A percentile compares a stretch with the other conserved stretches of the same genome.
phyloP scores from a whole-genome alignment of 2,888 invertebrate genomes.

The Sepiola atlantica region DNA sequence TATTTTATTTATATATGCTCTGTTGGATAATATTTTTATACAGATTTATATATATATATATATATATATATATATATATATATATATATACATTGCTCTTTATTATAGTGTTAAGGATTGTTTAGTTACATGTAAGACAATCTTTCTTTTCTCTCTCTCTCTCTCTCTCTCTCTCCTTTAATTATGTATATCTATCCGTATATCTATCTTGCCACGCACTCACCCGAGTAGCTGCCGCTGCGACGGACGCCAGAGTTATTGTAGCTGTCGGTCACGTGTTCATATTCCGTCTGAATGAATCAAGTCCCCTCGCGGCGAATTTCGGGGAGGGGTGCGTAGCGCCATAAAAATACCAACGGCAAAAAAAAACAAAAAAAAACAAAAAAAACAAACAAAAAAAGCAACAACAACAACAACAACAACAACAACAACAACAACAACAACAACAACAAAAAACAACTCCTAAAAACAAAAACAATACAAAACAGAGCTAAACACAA shows the following conservation, averaged over 20 bases:
- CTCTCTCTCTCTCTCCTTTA: neutral
- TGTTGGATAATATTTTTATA: too few species aligned
- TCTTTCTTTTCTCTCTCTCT: neutral
- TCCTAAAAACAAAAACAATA: too few species aligned
- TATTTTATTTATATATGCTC: too few species aligned
- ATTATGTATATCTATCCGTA: neutral
- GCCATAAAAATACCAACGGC: too few species aligned
- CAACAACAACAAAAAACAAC: too few species aligned
- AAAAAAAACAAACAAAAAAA: neutral
- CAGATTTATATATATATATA: neutral
- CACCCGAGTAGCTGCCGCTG: neutral
- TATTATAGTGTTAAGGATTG: too few species aligned
- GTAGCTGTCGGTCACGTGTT: neutral
- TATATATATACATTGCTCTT: too few species aligned
- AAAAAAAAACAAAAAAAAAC: neutral
- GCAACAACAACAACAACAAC: neutral
- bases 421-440: too few species aligned
- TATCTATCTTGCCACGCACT: neutral
- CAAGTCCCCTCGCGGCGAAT: neutral
- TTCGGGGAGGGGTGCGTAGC: neutral
- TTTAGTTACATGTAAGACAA: neutral
- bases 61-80: neutral
- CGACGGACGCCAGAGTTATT: too few species aligned
- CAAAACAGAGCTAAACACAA: too few species aligned
- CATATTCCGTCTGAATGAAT: conserved; percentile 1